Conservation (phyloP, 2,113 vertebrate genomes). For the Chloroceryle aenea region DNA sequence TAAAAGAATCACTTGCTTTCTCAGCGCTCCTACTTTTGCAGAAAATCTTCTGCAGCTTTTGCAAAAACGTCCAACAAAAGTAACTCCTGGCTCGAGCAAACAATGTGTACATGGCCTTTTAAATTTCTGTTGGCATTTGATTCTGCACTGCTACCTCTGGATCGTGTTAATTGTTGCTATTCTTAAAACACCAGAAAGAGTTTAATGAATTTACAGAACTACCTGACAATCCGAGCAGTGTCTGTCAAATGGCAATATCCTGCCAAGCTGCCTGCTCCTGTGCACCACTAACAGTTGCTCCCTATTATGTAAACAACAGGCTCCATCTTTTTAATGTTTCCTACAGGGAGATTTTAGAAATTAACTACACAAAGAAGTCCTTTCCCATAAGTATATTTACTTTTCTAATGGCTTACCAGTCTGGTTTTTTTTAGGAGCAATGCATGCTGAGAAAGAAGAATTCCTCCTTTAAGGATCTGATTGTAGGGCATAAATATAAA, state of each 20-base stretch:
- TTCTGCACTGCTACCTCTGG: not conserved
- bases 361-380: not conserved
- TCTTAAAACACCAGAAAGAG: not conserved
- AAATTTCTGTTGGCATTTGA: not conserved
- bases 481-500: not conserved
- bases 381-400: not conserved
- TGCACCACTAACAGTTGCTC: not conserved
- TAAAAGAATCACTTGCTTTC: not conserved
- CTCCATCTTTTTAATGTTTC: not conserved
- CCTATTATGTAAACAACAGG: not conserved
- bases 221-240: not conserved
- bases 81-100: not conserved
- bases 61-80: not conserved
- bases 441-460: not conserved
- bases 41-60: not conserved
- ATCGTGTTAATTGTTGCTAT: not conserved
- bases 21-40: not conserved
- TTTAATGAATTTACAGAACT: slow-evolving; percentile 16
- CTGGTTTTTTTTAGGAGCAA: not conserved
- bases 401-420: not conserved
- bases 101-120: not conserved
- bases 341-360: not conserved
- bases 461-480: not conserved
- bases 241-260: not conserved
- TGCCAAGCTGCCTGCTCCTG: not conserved